Conservation (phyloP, 2,797 vertebrate genomes). For the Cephalopachus bancanus region DNA sequence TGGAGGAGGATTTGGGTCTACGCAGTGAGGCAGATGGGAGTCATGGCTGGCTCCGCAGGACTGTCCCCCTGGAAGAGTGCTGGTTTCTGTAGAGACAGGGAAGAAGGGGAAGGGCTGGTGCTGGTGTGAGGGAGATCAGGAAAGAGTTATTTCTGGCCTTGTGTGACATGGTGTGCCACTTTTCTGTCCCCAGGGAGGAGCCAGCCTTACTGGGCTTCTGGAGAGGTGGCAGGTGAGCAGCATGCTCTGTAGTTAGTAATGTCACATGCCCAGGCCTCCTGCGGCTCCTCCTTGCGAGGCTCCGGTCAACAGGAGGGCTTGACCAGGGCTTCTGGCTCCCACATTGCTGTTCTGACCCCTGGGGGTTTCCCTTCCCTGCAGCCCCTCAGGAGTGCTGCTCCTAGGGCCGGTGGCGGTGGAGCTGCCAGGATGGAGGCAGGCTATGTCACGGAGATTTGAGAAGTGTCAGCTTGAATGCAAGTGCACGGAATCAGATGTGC, state of each 20-base stretch:
- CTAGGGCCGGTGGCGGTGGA: not conserved
- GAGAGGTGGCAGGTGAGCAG: not conserved
- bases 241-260: not conserved
- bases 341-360: too few species aligned
- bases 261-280: not conserved
- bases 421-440: conserved; percentile 31
- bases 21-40: not conserved
- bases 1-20: not conserved
- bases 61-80: not conserved
- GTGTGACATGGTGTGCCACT: not conserved
- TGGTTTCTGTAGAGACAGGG: not conserved
- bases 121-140: not conserved
- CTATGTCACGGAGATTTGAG: conserved; percentile 65
- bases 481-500: conserved; percentile 48
- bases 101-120: not conserved
- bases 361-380: not conserved
- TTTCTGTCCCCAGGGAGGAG: not conserved
- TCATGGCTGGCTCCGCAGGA: not conserved
- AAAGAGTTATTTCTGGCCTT: not conserved
- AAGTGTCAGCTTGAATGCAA: conserved; percentile 47
- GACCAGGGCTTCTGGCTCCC: not conserved
- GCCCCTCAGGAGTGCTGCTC: conserved; percentile 1
- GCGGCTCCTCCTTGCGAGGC: not conserved
- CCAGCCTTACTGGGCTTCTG: not conserved
- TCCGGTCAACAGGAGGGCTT: not conserved